Evolutionary conservation across 2,888 invertebrate genomes (phyloP), one percentile per base, ranked within the genome.

Genomic region (Cephus spinipes): DNA sequence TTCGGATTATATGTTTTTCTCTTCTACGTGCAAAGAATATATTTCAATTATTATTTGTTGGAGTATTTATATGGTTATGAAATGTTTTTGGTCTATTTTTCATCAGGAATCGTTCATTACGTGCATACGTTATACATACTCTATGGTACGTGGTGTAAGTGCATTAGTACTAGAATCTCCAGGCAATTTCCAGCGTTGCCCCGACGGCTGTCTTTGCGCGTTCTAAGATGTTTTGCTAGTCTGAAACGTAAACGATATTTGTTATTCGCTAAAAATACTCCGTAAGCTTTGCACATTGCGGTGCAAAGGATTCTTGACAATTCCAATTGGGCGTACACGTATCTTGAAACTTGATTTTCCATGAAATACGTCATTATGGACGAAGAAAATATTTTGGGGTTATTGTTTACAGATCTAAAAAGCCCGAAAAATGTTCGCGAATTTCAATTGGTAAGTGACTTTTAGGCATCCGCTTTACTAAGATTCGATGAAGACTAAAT

Each of bases 71-170:
- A 31, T 9, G 23, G 55, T 55, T 55, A 9, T 23, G 1, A 23
- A 2, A 55, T 55, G 1, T 55, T 55, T 55, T 23, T 55, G 0
- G 23, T 55, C 0, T 4, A 4, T 36, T 4, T 36, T 36, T 23
- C 0, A 9, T 23, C 9, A 23, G 55, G 2, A 15, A 55, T 55
- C 23, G 23, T 4, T 2, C 6, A 9, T 23, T 23, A 55, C 55
- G 23, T 23, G 55, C 0, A 3, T 23, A 9, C 55, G 0, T 9
- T 55, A 9, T 23, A 88, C 88, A 89, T 81, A 90, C 92, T 85
- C 95, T 96, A 97, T 85, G 97, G 97, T 82, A 97, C 97, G 96
- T 96, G 96, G 92, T 97, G 96, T 76, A 97, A 93, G 90, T 95
- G 95, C 75, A 96, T 96, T 74, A 97, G 94, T 73, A 97, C 96